Conservation (phyloP, 92 coral and sea anemone genomes). For the Metridium senile region DNA sequence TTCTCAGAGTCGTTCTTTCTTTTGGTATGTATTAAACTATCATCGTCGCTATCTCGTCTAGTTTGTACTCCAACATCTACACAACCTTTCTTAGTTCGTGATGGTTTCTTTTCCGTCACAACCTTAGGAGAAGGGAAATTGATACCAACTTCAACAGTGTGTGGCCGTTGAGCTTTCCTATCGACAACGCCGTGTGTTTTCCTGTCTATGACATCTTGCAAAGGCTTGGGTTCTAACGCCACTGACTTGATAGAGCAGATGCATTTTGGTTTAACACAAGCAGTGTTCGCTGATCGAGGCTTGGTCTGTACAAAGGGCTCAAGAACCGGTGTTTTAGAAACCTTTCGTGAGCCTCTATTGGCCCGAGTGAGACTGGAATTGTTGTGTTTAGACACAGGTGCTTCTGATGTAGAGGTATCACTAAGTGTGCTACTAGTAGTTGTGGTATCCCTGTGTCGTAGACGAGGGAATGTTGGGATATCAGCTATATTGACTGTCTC, state of each 20-base stretch:
- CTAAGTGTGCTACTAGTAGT: slow-evolving; percentile 38
- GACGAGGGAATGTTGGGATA: slow-evolving; percentile 44
- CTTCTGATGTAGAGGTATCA: slow-evolving; percentile 34
- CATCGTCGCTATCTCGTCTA: slow-evolving; percentile 25
- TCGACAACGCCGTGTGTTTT: neutral
- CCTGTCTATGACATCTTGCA: slow-evolving; percentile 1
- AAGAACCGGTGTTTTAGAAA: slow-evolving; percentile 42
- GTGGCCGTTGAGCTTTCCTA: slow-evolving; percentile 8
- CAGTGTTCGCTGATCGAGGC: slow-evolving; percentile 12
- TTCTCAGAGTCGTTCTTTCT: slow-evolving; percentile 2
- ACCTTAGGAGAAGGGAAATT: slow-evolving; percentile 80
- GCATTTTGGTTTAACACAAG: slow-evolving; percentile 19
- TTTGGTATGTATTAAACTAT: neutral
- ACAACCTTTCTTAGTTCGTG: slow-evolving; percentile 9
- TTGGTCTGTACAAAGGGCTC: slow-evolving; percentile 28
- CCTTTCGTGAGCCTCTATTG: slow-evolving; percentile 29
- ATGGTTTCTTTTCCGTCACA: neutral
- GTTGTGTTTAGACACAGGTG: slow-evolving; percentile 4
- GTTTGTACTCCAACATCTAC: slow-evolving; percentile 50
- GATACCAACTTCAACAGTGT: slow-evolving; percentile 78
- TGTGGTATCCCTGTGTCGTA: slow-evolving; percentile 28
- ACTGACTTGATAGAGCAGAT: slow-evolving; percentile 53
- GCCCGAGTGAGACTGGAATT: slow-evolving; percentile 22
- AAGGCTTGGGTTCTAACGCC: neutral
- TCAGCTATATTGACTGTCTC: slow-evolving; percentile 55